A percentile compares a stretch with the other conserved stretches of the same genome.
These are phyloP conservation scores for Tyria jacobaeae DNA, from an alignment of 2,888 invertebrate species.

Conservation along the genomic window DNA sequence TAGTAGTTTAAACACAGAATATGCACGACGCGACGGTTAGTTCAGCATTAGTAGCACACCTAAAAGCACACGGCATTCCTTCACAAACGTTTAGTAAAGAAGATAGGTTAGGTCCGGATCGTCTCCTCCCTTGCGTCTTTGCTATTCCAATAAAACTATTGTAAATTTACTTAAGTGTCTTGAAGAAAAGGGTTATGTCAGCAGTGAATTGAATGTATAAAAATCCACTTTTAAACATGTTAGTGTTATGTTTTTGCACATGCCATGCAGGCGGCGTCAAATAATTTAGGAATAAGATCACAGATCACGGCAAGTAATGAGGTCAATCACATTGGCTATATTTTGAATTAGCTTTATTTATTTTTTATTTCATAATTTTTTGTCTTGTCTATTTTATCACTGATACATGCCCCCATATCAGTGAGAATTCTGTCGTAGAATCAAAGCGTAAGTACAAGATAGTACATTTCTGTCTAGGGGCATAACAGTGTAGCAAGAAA, in stretches of 20 bases:
- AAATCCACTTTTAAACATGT: too few species aligned
- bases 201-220: background rate
- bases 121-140: constrained; percentile 54
- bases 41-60: constrained; percentile 80
- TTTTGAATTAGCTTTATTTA: constrained; percentile 1
- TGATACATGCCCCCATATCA: background rate
- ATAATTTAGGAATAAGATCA: constrained; percentile 5
- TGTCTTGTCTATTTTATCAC: too few species aligned
- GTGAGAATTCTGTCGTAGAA: background rate
- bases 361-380: too few species aligned
- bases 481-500: background rate
- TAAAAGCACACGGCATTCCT: constrained; percentile 81
- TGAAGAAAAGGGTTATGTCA: background rate
- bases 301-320: constrained; percentile 14
- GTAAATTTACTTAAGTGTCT: background rate
- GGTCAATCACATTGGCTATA: constrained; percentile 21
- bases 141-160: constrained; percentile 4
- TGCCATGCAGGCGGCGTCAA: constrained; percentile 17
- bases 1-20: constrained; percentile 71
- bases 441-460: constrained; percentile 1
- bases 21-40: constrained; percentile 65
- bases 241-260: constrained; percentile 11
- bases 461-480: background rate
- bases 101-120: constrained; percentile 62
- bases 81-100: constrained; percentile 64